Base-by-base conservation (phyloP, 2,888 invertebrate genomes). In the Agrotis ipsilon region DNA sequence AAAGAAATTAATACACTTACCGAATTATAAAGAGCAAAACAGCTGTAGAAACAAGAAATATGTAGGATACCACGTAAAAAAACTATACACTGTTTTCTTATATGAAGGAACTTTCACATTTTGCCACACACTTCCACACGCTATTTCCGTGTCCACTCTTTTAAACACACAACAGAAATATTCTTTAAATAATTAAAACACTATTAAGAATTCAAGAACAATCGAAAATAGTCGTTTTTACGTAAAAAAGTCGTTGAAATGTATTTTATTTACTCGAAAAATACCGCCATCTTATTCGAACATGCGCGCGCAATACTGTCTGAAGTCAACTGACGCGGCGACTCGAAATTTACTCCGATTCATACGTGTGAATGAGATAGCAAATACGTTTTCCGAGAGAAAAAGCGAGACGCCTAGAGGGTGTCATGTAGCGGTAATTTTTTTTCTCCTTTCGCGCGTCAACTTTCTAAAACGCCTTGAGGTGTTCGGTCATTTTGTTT, bases 381-480 rank as follows among this genome's bases (percentile, higher is more conserved):
- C 61, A 78, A 52, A 91, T 89, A 54, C 60, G n/a, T 45, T 75
- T 83, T 68, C 39, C 4, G 4, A 39, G 63, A 72, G 86, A 82
- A 68, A 80, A 89, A 95, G 75, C 72, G 90, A 87, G 93, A 92
- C 54, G 78, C 86, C 73, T 90, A 92, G 88, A 92, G 89, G 89
- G 89, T 92, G 91, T 91, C 90, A 86, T 92, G 91, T 95, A 96
- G 95, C 96, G 96, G 95, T 95, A 95, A 87, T 93, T 93, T 96
- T 94, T 96, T 96, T 95, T 93, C 92, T 91, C 94, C 94, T 94
- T 95, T 95, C 94, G 92, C 92, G 92, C 92, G 90, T 92, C 93
- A 91, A 95, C 96, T 96, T 96, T 96, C 96, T 96, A 96, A 94
- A 94, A 92, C 90, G 89, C 89, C 90, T 89, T 89, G 89, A 92